Evolutionary conservation across 1,140 invertebrate genomes (phyloP).

Genomic region (Teleopsis dalmanni): DNA sequence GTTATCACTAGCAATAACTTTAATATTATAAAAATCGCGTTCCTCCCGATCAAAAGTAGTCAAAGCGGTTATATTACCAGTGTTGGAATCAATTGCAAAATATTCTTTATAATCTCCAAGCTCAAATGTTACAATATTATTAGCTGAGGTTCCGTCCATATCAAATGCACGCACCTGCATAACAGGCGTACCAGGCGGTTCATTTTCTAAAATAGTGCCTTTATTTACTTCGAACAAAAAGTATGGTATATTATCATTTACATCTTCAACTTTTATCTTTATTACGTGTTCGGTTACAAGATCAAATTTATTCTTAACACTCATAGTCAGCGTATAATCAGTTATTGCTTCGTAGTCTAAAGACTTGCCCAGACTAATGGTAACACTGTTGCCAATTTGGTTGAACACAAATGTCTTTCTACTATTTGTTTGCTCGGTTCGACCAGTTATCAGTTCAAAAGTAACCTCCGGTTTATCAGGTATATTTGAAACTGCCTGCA

Average conservation of each 20-base stretch:
- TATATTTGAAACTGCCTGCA: slow-evolving; percentile 68
- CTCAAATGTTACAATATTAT: slow-evolving; percentile 73
- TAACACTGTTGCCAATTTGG: slow-evolving; percentile 60
- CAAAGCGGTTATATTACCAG: slow-evolving; percentile 76
- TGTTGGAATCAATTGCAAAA: slow-evolving; percentile 69
- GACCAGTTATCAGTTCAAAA: slow-evolving; percentile 71
- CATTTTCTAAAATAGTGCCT: slow-evolving; percentile 77
- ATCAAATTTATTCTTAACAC: slow-evolving; percentile 73
- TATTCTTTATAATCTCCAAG: slow-evolving; percentile 60
- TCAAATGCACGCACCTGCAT: slow-evolving; percentile 83
- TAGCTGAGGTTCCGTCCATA: slow-evolving; percentile 70
- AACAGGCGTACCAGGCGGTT: slow-evolving; percentile 67
- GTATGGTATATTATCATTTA: slow-evolving; percentile 80
- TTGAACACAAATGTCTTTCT: slow-evolving; percentile 64
- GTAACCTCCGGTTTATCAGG: slow-evolving; percentile 60
- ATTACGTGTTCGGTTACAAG: slow-evolving; percentile 69
- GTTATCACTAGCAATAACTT: slow-evolving; percentile 77
- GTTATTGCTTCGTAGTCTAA: slow-evolving; percentile 78
- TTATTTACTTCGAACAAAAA: slow-evolving; percentile 70
- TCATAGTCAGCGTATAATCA: slow-evolving; percentile 73
- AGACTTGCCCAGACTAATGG: slow-evolving; percentile 61
- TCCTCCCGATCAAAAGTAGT: slow-evolving; percentile 73
- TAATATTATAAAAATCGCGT: slow-evolving; percentile 71
- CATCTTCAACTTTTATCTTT: slow-evolving; percentile 69
- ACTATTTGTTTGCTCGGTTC: slow-evolving; percentile 77